phyloP scores from a whole-genome alignment of 2,113 vertebrate genomes.

The Thermophis baileyi region DNA sequence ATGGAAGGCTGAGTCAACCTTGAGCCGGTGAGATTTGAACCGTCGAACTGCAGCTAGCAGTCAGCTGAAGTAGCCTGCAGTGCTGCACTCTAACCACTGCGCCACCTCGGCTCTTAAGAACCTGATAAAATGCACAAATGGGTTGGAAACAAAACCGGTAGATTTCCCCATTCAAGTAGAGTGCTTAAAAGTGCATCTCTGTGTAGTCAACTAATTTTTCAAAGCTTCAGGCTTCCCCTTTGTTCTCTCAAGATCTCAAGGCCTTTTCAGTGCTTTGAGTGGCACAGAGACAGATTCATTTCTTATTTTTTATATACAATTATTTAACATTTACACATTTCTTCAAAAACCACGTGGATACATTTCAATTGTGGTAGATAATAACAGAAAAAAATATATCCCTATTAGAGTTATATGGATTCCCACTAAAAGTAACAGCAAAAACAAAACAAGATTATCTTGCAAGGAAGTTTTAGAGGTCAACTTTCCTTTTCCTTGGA shows the following conservation, averaged over 20 bases:
- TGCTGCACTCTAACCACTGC: too few relatives aligned
- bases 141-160: neutral
- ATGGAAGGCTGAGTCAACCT: too few relatives aligned
- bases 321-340: neutral
- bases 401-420: neutral
- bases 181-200: neutral
- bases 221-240: neutral
- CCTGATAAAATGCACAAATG: neutral
- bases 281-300: neutral
- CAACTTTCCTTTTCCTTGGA: neutral
- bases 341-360: neutral
- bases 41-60: too few relatives aligned
- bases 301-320: neutral
- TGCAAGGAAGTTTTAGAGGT: neutral
- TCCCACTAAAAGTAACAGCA: neutral
- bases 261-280: neutral
- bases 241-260: neutral
- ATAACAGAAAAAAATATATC: neutral
- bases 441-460: neutral
- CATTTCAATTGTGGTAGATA: neutral
- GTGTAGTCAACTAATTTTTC: neutral
- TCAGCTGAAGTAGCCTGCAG: too few relatives aligned
- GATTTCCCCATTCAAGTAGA: neutral
- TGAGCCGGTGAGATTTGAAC: too few relatives aligned
- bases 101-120: too few relatives aligned